phyloP scores from a whole-genome alignment of 2,797 vertebrate genomes.

The Phalloptychus januarius region DNA sequence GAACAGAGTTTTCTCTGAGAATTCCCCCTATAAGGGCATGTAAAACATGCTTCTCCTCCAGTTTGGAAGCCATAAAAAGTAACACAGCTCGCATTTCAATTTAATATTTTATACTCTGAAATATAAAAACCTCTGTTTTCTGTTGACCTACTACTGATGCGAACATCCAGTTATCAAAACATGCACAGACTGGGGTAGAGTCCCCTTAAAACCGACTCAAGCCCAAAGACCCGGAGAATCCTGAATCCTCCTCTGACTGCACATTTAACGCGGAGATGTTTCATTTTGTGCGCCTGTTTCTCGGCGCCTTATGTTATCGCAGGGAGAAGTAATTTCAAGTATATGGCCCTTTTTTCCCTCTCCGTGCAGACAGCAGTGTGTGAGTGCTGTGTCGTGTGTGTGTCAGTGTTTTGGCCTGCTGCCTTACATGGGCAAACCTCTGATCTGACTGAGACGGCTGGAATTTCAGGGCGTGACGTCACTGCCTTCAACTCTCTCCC shows the following conservation, averaged over 20 bases:
- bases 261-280: background rate
- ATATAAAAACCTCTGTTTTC: background rate
- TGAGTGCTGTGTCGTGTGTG: background rate
- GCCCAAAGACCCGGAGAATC: background rate
- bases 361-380: background rate
- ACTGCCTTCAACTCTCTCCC: constrained; percentile 84
- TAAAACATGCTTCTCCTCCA: background rate
- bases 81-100: background rate
- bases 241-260: background rate
- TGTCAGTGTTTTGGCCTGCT: constrained; percentile 60
- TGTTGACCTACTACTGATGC: background rate
- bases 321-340: background rate
- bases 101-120: background rate
- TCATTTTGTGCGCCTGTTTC: background rate
- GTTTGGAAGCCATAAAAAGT: background rate
- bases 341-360: background rate
- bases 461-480: constrained; percentile 85
- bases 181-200: background rate
- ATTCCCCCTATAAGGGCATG: background rate
- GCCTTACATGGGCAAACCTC: constrained; percentile 88
- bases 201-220: background rate
- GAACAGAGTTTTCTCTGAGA: background rate
- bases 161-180: background rate
- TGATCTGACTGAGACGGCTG: constrained; percentile 71
- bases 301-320: background rate